Conservation (phyloP, 2,888 invertebrate species). For the Odontomyia ornata region DNA sequence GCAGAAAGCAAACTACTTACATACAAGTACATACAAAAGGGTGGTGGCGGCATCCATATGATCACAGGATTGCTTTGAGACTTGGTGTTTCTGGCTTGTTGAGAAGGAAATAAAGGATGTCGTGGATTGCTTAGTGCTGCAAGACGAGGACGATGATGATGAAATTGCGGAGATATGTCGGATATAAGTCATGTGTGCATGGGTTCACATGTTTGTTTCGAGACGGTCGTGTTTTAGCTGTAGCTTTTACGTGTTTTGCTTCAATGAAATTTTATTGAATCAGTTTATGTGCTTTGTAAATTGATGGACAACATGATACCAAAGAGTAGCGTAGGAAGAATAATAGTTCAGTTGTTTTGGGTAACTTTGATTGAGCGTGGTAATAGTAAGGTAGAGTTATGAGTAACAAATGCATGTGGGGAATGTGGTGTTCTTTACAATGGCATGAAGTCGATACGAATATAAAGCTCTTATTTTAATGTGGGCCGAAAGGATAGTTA, state of each 20-base stretch:
- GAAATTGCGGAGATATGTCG: neutral
- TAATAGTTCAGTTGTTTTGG: no score
- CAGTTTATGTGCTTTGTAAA: neutral
- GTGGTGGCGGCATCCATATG: no score
- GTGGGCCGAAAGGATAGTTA: no score
- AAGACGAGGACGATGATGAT: no score
- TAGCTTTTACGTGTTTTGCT: neutral
- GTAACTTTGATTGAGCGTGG: no score
- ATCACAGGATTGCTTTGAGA: no score
- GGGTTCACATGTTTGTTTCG: slow-evolving; percentile 8
- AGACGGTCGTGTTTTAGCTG: neutral
- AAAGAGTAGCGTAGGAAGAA: neutral
- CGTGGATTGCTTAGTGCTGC: neutral
- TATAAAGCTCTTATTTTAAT: no score
- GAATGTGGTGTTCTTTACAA: no score
- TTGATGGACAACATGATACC: slow-evolving; percentile 10
- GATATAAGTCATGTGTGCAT: slow-evolving; percentile 4
- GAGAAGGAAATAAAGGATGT: neutral
- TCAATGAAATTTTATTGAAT: slow-evolving; percentile 28
- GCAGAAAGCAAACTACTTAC: neutral
- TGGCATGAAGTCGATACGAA: no score
- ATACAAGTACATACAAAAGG: no score
- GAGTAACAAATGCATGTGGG: no score
- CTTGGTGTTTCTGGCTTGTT: neutral
- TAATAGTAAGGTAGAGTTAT: no score